Base-by-base conservation (phyloP, 1,140 invertebrate species). In the Doryteuthis pealeii region DNA sequence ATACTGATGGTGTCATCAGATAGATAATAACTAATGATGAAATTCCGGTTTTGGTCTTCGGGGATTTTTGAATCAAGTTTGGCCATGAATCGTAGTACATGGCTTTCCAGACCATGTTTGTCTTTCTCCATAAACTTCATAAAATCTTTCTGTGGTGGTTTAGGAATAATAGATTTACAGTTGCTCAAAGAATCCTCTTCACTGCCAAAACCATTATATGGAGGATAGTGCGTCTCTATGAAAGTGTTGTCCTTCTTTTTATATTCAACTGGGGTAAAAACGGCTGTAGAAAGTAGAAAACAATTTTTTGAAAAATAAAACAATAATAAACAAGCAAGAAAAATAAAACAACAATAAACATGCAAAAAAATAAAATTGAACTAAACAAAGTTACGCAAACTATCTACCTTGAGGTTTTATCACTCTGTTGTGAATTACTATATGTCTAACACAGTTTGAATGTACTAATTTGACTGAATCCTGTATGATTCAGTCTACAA, bases 1-100 rank as follows among this genome's bases (percentile, higher is more conserved):
- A 97, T 91, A 31, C 92, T 91, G 54, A 96, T 91, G 0, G 94
- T 94, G 77, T 96, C 94, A 85, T 97, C 94, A 77, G 91, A 90
- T 65, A 96, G 87, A 84, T 91, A 95, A 81, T 94, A 94, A 77
- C 91, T 92, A 30, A 97, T 91, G 65, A 96, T 91, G 83, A 97
- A 97, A 66, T 90, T 89, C 40, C 95, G 89, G 8, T 91, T 89
- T 65, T 85, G 87, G 84, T 95, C 92, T 0, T 91, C 90, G 71
- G 92, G 91, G 26, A 62, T 28, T 73, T 92, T 91, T 2, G 91
- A 93, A 58, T 94, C 89, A 81, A 96, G 90, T 80, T 90, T 91
- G 1, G 93, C 94, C 45, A 91, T 89, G 84, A 95, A 96, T 74
- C 94, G 89, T 14, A 97, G 87, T n/a, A 94, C 90, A 77, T 93